phyloP scores from a whole-genome alignment of 2,888 invertebrate genomes.

The Trichopria drosophilae region DNA sequence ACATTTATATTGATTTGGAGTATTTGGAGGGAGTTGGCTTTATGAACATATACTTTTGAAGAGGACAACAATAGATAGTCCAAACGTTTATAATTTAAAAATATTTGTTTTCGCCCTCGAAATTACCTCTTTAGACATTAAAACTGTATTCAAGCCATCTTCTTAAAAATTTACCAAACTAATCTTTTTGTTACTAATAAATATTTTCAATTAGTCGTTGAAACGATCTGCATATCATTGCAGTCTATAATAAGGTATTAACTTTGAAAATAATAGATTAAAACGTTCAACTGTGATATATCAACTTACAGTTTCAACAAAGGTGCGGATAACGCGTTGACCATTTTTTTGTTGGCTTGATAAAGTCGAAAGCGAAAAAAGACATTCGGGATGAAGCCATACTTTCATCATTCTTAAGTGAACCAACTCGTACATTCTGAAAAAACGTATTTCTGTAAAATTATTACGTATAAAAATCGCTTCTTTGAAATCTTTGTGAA shows the following conservation, averaged over 20 bases:
- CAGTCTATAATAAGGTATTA: background rate
- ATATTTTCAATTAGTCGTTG: background rate
- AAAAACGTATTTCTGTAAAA: background rate
- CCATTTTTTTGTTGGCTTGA: constrained; percentile 29
- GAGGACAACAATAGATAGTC: no score
- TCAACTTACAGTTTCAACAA: constrained; percentile 35
- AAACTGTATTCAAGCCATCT: no score
- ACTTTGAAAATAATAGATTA: background rate
- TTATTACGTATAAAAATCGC: background rate
- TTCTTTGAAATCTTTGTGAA: background rate
- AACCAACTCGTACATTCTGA: constrained; percentile 37
- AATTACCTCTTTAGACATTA: no score
- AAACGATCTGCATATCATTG: background rate
- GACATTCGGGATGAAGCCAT: constrained; percentile 38
- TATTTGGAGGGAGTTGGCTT: no score
- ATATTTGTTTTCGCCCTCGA: no score
- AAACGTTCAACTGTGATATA: no score
- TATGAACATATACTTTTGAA: no score
- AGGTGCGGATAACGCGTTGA: constrained; percentile 31
- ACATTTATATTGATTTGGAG: no score
- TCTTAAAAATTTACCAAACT: no score
- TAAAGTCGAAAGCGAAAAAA: constrained; percentile 30
- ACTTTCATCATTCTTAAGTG: constrained; percentile 38
- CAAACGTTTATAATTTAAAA: no score
- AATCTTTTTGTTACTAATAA: no score